Percentiles rank a stretch among this genome's conserved stretches.
These are phyloP conservation scores for Nephila pilipes DNA, from an alignment of 1,140 invertebrate species.

Conservation along the genomic window DNA sequence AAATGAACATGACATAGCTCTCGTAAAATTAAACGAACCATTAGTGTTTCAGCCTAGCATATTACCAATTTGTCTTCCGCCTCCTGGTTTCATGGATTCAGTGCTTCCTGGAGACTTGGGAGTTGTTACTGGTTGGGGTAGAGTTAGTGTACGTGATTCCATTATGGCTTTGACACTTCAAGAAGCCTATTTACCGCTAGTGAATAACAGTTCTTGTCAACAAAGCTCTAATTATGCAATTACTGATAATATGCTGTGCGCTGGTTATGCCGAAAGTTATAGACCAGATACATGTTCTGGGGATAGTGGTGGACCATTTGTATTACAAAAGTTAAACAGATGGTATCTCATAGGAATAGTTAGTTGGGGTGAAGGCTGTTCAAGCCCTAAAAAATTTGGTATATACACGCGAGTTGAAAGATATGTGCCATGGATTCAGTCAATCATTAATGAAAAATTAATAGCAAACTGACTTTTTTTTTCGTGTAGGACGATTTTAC, in stretches of 20 bases:
- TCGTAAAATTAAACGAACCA: conserved; percentile 93
- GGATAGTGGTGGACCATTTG: conserved; percentile 94
- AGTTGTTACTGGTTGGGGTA: conserved; percentile 78
- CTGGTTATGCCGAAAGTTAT: conserved; percentile 80
- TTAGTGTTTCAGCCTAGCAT: conserved; percentile 85
- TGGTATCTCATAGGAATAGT: conserved; percentile 97
- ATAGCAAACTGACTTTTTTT: neutral
- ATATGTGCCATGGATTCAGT: conserved; percentile 78
- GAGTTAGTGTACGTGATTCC: conserved; percentile 72
- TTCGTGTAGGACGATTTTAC: too few species aligned
- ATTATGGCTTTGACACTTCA: conserved; percentile 73
- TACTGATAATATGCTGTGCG: conserved; percentile 81
- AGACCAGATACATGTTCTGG: conserved; percentile 90
- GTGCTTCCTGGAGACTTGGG: conserved; percentile 45
- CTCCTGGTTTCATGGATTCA: conserved; percentile 49
- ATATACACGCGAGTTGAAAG: conserved; percentile 80
- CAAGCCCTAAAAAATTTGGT: conserved; percentile 79
- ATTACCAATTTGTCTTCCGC: conserved; percentile 79
- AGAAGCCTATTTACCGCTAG: conserved; percentile 74
- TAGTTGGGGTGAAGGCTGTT: conserved; percentile 89
- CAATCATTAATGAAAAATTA: conserved; percentile 9
- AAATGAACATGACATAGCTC: conserved; percentile 87
- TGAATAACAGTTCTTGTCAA: conserved; percentile 64
- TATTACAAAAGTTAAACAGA: conserved; percentile 90
- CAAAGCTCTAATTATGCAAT: conserved; percentile 73